Conservation (phyloP, 2,797 vertebrate genomes). For the Synaphobranchus kaupii region DNA sequence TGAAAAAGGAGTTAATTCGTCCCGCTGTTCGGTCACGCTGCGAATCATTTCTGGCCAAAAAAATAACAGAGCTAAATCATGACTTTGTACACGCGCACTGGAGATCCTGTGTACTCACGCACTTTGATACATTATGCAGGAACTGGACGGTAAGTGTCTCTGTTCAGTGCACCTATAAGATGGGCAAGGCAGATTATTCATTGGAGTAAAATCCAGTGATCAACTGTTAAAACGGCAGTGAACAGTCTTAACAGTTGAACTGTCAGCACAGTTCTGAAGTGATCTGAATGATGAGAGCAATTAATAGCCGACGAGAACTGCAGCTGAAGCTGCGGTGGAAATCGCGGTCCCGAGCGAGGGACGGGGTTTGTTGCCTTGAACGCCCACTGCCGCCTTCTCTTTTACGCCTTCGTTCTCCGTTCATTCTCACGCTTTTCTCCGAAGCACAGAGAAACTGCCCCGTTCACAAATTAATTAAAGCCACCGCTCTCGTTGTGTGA, state of each 20-base stretch:
- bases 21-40: background rate
- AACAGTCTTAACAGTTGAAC: background rate
- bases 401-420: background rate
- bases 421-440: background rate
- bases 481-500: conserved; percentile 20
- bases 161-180: too few relatives aligned
- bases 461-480: conserved; percentile 31
- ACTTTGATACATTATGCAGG: background rate
- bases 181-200: background rate
- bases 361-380: background rate
- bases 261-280: background rate
- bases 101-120: background rate
- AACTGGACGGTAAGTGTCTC: background rate
- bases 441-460: background rate
- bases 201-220: background rate
- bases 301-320: background rate
- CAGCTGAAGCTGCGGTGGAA: background rate
- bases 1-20: background rate
- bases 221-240: background rate
- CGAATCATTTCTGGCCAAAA: background rate
- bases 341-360: too few relatives aligned
- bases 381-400: background rate
- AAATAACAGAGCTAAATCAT: background rate
- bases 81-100: background rate
- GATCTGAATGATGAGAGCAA: background rate